A percentile compares a stretch with the other conserved stretches of the same genome.
These are phyloP conservation scores for Gorsachius goisagi DNA, from an alignment of 2,113 vertebrate genomes.

Conservation along the genomic window DNA sequence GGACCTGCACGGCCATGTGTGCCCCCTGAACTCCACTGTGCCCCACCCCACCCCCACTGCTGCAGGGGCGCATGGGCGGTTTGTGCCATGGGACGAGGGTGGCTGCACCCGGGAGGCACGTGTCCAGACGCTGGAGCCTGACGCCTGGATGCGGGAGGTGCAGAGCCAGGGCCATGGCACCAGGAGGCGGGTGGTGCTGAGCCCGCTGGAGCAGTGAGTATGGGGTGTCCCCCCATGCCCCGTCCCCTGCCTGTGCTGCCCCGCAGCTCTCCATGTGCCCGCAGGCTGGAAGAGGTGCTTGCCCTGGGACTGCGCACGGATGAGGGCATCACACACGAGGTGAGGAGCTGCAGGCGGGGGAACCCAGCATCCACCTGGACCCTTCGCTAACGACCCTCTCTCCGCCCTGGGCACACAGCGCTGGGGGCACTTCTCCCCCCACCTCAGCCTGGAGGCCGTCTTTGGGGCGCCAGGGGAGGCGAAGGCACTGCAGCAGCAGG, in stretches of 20 bases:
- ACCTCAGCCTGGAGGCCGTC: slow-evolving; percentile 66
- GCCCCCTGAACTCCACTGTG: fast-evolving
- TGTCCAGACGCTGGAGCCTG: slow-evolving; percentile 89
- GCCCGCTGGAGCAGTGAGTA: slow-evolving; percentile 81
- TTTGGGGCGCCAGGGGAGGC: slow-evolving; percentile 74
- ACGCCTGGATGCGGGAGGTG: slow-evolving; percentile 89
- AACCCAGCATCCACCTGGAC: fast-evolving
- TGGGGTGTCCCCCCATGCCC: fast-evolving
- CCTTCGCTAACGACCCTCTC: fast-evolving
- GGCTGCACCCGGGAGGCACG: slow-evolving; percentile 79
- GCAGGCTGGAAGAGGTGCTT: slow-evolving; percentile 89
- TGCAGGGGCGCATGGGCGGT: slow-evolving; percentile 86
- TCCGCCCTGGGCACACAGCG: slow-evolving; percentile 66
- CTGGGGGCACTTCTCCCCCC: slow-evolving; percentile 81
- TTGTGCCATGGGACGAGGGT: slow-evolving; percentile 72
- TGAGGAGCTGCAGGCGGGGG: neutral
- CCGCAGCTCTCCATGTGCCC: neutral
- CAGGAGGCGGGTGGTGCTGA: slow-evolving; percentile 74
- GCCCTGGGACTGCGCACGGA: slow-evolving; percentile 87
- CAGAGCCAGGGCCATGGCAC: slow-evolving; percentile 83
- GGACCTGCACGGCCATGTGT: fast-evolving
- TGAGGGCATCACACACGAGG: slow-evolving; percentile 84
- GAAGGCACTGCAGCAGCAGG: slow-evolving; percentile 60
- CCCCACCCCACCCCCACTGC: no score
- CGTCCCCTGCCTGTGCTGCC: fast-evolving